A percentile compares a stretch with the other conserved stretches of the same genome.
Evolutionary conservation across 2,888 invertebrate genomes (phyloP).

Genomic region (Eucera pruinosa): DNA sequence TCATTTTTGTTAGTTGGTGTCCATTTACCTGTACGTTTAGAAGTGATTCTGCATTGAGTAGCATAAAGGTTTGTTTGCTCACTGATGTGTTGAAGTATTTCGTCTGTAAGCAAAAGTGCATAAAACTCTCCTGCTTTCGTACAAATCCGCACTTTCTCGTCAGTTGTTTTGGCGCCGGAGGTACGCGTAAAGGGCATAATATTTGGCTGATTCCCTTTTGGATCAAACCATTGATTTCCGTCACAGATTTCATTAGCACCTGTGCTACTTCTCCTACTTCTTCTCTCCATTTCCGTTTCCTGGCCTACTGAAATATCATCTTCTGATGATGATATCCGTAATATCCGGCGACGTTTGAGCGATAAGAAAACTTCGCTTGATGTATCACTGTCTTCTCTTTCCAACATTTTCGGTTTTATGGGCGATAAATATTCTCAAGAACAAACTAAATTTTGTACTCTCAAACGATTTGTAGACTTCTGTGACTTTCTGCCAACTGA

Average conservation of each 20-base stretch:
- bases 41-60: not conserved
- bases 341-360: slow-evolving; percentile 18
- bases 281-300: slow-evolving; percentile 23
- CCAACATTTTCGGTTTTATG: slow-evolving; percentile 42
- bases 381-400: slow-evolving; percentile 28
- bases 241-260: not conserved
- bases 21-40: slow-evolving; percentile 9
- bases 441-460: slow-evolving; percentile 26
- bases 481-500: slow-evolving; percentile 33
- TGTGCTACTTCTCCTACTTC: slow-evolving; percentile 1
- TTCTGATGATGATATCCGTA: slow-evolving; percentile 40
- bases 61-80: slow-evolving; percentile 22
- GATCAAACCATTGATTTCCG: slow-evolving; percentile 17
- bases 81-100: slow-evolving; percentile 17
- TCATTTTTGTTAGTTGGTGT: slow-evolving; percentile 19
- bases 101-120: slow-evolving; percentile 10
- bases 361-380: slow-evolving; percentile 1
- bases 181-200: slow-evolving; percentile 7
- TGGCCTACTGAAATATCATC: slow-evolving; percentile 42
- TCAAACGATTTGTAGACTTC: slow-evolving; percentile 30
- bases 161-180: slow-evolving; percentile 6
- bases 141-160: slow-evolving; percentile 17
- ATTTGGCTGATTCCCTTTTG: slow-evolving; percentile 18
- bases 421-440: slow-evolving; percentile 50
- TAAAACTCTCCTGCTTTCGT: slow-evolving; percentile 6